Evolutionary conservation across 2,113 vertebrate species (phyloP).

Genomic region (Lanius ludovicianus): DNA sequence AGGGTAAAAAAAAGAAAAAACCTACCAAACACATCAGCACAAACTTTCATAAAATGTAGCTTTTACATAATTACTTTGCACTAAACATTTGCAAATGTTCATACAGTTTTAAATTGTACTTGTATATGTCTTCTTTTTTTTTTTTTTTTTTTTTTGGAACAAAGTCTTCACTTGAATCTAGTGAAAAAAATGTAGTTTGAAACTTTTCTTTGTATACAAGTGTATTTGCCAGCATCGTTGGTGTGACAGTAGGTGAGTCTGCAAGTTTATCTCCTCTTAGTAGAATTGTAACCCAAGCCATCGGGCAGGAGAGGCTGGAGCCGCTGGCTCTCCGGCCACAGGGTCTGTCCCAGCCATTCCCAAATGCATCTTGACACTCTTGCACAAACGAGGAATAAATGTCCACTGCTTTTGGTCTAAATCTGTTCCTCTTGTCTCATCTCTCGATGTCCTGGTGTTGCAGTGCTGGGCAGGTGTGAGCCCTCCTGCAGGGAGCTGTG

Average conservation of each 20-base stretch:
- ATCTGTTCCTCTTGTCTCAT: slow-evolving; percentile 69
- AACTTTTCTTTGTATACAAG: slow-evolving; percentile 72
- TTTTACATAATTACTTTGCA: slow-evolving; percentile 76
- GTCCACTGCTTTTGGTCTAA: slow-evolving; percentile 79
- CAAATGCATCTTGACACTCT: slow-evolving; percentile 75
- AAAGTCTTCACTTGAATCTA: slow-evolving; percentile 74
- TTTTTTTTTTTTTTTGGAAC: slow-evolving; percentile 27
- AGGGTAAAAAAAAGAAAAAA: slow-evolving; percentile 41
- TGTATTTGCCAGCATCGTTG: slow-evolving; percentile 71
- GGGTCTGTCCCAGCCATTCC: slow-evolving; percentile 40
- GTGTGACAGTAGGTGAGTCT: slow-evolving; percentile 74
- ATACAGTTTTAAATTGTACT: slow-evolving; percentile 72
- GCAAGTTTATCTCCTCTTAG: slow-evolving; percentile 54
- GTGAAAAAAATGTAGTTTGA: slow-evolving; percentile 73
- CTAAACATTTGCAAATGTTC: slow-evolving; percentile 76
- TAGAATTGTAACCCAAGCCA: slow-evolving; percentile 73
- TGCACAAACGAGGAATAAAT: slow-evolving; percentile 81
- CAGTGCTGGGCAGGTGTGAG: not conserved
- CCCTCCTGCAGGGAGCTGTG: not conserved
- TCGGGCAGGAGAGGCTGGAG: slow-evolving; percentile 46
- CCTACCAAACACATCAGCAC: slow-evolving; percentile 73
- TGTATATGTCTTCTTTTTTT: slow-evolving; percentile 63
- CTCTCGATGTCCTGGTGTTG: slow-evolving; percentile 47
- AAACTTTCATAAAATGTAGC: slow-evolving; percentile 72
- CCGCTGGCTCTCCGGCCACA: slow-evolving; percentile 46